Conservation (phyloP, 2,888 invertebrate species). For the Eristalis intricaria region DNA sequence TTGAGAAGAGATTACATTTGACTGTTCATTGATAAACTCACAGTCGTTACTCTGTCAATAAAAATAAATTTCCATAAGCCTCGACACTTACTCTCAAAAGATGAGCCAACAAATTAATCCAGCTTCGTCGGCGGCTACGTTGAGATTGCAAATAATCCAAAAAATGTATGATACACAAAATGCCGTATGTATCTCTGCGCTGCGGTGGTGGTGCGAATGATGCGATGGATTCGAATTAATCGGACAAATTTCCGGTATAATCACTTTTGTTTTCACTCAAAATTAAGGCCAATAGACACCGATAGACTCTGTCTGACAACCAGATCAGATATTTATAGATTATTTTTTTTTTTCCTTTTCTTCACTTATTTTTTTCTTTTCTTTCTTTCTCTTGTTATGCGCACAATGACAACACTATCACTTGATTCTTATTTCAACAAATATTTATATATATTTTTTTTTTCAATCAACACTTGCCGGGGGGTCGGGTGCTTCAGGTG, state of each 20-base stretch:
- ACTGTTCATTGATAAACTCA: slow-evolving; percentile 35
- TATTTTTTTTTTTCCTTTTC: too few species aligned
- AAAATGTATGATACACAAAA: neutral
- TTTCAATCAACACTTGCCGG: neutral
- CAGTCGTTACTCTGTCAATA: neutral
- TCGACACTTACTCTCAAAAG: slow-evolving; percentile 26
- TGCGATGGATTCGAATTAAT: neutral
- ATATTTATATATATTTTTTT: slow-evolving; percentile 24
- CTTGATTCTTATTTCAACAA: neutral
- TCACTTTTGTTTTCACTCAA: slow-evolving; percentile 49
- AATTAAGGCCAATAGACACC: slow-evolving; percentile 36
- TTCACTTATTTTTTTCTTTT: neutral
- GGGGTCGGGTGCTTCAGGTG: neutral
- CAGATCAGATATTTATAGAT: slow-evolving; percentile 43
- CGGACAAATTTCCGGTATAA: neutral
- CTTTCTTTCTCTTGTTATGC: slow-evolving; percentile 20
- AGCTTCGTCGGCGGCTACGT: slow-evolving; percentile 32
- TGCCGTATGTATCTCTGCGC: neutral
- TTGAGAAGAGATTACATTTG: slow-evolving; percentile 5
- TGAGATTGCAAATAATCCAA: slow-evolving; percentile 44
- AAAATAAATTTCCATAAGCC: neutral
- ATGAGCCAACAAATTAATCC: slow-evolving; percentile 51
- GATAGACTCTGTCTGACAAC: neutral
- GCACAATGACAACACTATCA: slow-evolving; percentile 53
- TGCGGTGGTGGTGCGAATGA: neutral